Evolutionary conservation across 2,797 vertebrate genomes (phyloP).

Genomic region (Cercopithecus mitis): DNA sequence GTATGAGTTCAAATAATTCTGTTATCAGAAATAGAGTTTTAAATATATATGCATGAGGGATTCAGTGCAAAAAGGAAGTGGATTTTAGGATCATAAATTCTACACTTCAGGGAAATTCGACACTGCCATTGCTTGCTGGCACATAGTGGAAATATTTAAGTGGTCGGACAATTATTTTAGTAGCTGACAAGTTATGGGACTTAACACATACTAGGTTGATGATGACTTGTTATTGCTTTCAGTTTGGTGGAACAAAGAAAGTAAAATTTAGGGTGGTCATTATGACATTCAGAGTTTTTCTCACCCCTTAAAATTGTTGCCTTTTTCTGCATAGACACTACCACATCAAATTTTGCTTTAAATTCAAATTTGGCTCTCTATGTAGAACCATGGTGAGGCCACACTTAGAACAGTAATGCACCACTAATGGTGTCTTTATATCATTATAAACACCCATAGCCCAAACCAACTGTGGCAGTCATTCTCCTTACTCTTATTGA

Average conservation of each 20-base stretch:
- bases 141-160: slow-evolving; percentile 69
- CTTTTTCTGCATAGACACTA: background rate
- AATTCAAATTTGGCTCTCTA: slow-evolving; percentile 23
- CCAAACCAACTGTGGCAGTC: background rate
- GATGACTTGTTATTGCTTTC: slow-evolving; percentile 44
- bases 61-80: slow-evolving; percentile 24
- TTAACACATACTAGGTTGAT: slow-evolving; percentile 32
- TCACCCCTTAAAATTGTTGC: slow-evolving; percentile 53
- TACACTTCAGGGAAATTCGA: slow-evolving; percentile 53
- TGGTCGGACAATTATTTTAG: slow-evolving; percentile 39
- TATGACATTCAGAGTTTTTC: background rate
- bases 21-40: slow-evolving; percentile 20
- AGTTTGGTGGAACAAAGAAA: slow-evolving; percentile 50
- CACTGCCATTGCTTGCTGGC: slow-evolving; percentile 34
- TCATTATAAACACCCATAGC: background rate
- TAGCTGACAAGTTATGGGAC: slow-evolving; percentile 54
- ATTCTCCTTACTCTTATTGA: slow-evolving; percentile 13
- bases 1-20: slow-evolving; percentile 56
- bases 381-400: background rate
- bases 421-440: background rate
- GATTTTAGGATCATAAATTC: slow-evolving; percentile 58
- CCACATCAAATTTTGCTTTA: slow-evolving; percentile 58
- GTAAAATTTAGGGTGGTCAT: slow-evolving; percentile 64
- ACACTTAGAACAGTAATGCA: background rate
- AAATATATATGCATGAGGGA: slow-evolving; percentile 43